Base-by-base conservation (phyloP, 2,888 invertebrate genomes). In the Subacronicta megacephala region DNA sequence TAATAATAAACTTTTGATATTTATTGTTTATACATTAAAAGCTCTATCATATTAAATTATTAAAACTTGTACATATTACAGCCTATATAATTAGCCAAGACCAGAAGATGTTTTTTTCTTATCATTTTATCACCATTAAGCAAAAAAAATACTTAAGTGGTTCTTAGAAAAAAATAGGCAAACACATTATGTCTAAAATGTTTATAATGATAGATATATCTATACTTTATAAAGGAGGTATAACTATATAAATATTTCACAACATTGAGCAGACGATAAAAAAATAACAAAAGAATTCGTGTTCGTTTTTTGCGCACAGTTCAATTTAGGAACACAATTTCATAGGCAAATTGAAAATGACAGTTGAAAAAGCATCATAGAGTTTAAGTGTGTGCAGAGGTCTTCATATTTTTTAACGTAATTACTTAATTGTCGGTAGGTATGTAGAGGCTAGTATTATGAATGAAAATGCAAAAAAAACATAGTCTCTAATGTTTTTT, bases 281-380 rank as follows among this genome's bases (percentile, higher is more conserved):
- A 63, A 66, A 31, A 37, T 29, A 44, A 65, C 67, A 52, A 71
- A 62, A 62, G 58, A 62, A 37, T 23, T 35, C 16, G 54, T 37
- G 15, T 12, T 7, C 1, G 15, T 35, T 49, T 66, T 69, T 63
- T 55, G 18, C 5, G 10, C 16, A 1, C 7, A 23, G 16, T 49
- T 56, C 50, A 55, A 54, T 54, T 62, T 62, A 7, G n/a, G 15
- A 55, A 50, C 15, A 59, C 40, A 54, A 59, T 72, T 52, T 58
- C 44, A 53, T 62, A 62, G 43, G 53, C 26, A 52, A 62, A 58
- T 66, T 62, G 53, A 43, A 54, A 52, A 58, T 62, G 44, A 38
- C 36, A 18, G 29, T 12, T 29, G 23, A 45, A 20, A 20, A 43
- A 33, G 42, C 49, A 41, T 42, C 49, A 50, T 35, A 7, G 31